A percentile compares a stretch with the other conserved stretches of the same genome.
phyloP scores from a whole-genome alignment of 2,797 vertebrate genomes.

The Syndactyla subalaris region DNA sequence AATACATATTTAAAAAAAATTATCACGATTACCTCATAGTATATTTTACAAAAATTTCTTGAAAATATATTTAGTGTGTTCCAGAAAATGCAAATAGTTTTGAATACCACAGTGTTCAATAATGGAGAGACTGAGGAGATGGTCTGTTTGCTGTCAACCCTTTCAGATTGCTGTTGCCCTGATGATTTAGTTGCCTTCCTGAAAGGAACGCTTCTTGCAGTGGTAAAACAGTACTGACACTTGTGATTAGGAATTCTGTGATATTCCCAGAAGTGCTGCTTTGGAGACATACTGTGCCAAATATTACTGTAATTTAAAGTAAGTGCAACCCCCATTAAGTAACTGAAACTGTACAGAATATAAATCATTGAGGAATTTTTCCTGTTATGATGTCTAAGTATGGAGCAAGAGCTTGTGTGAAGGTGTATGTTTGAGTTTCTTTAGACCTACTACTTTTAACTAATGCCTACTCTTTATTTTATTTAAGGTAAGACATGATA shows the following conservation, averaged over 20 bases:
- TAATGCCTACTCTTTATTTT: background rate
- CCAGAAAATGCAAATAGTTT: background rate
- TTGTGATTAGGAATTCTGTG: background rate
- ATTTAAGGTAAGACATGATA: background rate
- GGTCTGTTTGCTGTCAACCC: background rate
- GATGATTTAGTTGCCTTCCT: background rate
- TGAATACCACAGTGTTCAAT: background rate
- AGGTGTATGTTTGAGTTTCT: background rate
- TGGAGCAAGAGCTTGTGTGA: background rate
- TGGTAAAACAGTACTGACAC: background rate
- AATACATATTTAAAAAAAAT: background rate
- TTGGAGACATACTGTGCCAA: slow-evolving; percentile 7
- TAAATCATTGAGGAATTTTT: slow-evolving; percentile 27
- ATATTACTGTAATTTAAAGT: background rate
- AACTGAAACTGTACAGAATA: background rate
- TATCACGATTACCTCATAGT: background rate
- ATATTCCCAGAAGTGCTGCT: slow-evolving; percentile 35
- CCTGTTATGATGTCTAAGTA: background rate
- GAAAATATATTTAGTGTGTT: background rate
- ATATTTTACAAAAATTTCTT: background rate
- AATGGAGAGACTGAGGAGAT: background rate
- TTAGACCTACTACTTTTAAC: background rate
- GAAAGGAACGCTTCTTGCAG: background rate
- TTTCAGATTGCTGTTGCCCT: background rate
- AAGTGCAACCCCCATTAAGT: background rate